Conservation (phyloP, 2,113 vertebrate genomes). For the Coturnix japonica region DNA sequence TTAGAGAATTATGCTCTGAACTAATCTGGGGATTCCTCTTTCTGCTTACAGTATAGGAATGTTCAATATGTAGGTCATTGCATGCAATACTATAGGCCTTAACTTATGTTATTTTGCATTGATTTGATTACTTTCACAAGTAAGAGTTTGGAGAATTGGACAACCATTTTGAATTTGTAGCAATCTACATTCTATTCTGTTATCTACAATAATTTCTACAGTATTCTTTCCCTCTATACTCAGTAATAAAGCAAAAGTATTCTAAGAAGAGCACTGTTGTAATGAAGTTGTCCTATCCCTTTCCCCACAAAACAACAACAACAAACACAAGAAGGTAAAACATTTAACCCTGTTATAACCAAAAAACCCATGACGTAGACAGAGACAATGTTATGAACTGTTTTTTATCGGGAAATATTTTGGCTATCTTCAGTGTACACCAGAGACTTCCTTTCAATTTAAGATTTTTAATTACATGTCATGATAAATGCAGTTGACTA, state of each 20-base stretch:
- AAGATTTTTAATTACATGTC: not conserved
- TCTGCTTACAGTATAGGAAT: not conserved
- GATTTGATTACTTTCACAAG: not conserved
- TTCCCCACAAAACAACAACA: not conserved
- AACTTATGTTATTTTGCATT: not conserved
- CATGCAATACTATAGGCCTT: not conserved
- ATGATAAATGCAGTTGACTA: not conserved
- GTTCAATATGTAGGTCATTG: not conserved
- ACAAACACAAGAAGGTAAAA: not conserved
- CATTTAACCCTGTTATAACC: not conserved
- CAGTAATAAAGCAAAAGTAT: not conserved
- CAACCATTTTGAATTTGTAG: not conserved
- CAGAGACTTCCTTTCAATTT: not conserved
- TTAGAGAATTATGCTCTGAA: not conserved
- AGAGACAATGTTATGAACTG: not conserved
- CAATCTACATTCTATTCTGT: not conserved
- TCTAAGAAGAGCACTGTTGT: not conserved
- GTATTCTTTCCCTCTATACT: not conserved
- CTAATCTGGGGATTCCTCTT: not conserved
- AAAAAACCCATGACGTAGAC: not conserved
- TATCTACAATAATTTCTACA: not conserved
- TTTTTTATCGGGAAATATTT: not conserved
- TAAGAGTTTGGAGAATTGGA: not conserved
- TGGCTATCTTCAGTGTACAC: rapidly evolving
- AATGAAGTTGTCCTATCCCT: not conserved